Base-by-base conservation (phyloP, 2,888 invertebrate species). In the Merodon equestris region DNA sequence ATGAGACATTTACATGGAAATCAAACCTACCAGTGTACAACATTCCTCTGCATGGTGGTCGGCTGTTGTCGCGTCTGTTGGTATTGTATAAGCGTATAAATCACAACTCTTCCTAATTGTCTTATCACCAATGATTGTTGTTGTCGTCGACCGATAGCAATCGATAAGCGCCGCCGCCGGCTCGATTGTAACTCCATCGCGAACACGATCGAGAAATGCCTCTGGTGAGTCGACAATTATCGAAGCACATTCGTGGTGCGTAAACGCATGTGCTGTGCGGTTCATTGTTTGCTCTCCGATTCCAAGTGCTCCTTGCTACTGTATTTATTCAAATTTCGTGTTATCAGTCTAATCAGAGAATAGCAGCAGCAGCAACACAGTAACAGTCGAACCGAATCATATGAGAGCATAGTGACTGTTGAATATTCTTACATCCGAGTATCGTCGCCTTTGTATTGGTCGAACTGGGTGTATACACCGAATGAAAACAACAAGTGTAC, bases 261-360 rank as follows among this genome's bases (percentile, higher is more conserved):
- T 72, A 51, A 57, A 57, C 63, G 63, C 71, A 57, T 72, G 71
- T 71, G 71, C 61, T 18, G 44, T 56, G 44, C 50, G 2, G 44
- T 12, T 40, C 18, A 10, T 27, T 17, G 9, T 40, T 7, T n/a
- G n/a, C n/a, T n/a, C n/a, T n/a, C n/a, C n/a, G 7, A 27, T 27
- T 27, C 19, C 9, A 12, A 18, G 1, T 50, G 38, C 17, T 9
- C 15, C 14, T 57, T 13, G 64, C 15, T 63, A 45, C 27, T 51
- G 27, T 64, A 45, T 64, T 67, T 57, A 72, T 77, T 68, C 67
- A 58, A 77, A 58, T 72, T 68, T 58, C 12, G 72, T 44, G 67
- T 77, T 58, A 68, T 68, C 77, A 66, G 56, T 61, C 72, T 14
- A 14, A 45, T 45, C 14, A 45, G 14, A 3, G 45, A 45, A 14